These are phyloP conservation scores for Philopedon plagiatum DNA, from an alignment of 2,888 invertebrate species.

Conservation along the genomic window DNA sequence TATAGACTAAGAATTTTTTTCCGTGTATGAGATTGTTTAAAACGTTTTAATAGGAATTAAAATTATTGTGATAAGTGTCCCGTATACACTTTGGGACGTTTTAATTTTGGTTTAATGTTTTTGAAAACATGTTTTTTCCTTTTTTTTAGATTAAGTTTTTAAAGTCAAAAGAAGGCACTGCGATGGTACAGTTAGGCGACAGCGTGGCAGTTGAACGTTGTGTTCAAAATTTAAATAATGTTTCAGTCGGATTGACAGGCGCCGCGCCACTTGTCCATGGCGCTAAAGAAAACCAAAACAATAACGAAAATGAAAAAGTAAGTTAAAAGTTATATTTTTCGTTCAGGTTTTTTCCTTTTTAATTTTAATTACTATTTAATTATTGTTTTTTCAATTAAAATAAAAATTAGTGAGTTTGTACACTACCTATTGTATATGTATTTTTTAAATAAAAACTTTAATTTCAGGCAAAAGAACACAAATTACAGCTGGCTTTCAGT, in stretches of 20 bases:
- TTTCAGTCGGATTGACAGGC: constrained; percentile 84
- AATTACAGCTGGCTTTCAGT: constrained; percentile 83
- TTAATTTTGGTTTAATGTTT: not conserved
- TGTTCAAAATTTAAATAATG: constrained; percentile 95
- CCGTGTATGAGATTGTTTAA: too few species aligned
- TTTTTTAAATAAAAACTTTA: constrained; percentile 11
- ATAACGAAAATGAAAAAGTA: constrained; percentile 50
- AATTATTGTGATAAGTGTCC: not conserved
- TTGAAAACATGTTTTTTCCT: not conserved
- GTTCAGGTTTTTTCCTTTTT: too few species aligned
- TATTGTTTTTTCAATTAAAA: too few species aligned
- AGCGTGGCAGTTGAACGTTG: constrained; percentile 94
- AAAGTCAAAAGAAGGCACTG: constrained; percentile 98
- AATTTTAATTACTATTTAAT: too few species aligned
- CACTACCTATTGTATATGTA: too few species aligned
- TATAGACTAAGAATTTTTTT: too few species aligned
- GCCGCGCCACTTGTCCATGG: constrained; percentile 65
- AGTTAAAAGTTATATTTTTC: too few species aligned
- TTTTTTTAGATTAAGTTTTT: constrained; percentile 85
- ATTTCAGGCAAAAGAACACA: constrained; percentile 67
- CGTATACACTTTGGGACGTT: too few species aligned
- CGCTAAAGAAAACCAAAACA: constrained; percentile 54
- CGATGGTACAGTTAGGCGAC: constrained; percentile 99
- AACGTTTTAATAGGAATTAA: too few species aligned
- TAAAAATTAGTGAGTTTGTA: too few species aligned